phyloP scores from a whole-genome alignment of 2,888 invertebrate species.

The Clostera curtula region DNA sequence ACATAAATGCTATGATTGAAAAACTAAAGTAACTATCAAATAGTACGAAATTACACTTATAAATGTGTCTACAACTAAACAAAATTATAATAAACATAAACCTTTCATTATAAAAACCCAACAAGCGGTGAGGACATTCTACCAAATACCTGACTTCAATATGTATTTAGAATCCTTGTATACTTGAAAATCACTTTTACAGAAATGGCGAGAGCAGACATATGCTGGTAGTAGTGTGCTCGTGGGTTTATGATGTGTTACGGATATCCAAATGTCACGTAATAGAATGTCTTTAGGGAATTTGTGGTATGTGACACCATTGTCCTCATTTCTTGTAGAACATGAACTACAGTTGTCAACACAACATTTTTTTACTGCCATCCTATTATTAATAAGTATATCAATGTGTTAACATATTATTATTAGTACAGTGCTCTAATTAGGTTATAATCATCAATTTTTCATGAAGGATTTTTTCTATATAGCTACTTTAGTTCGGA shows the following conservation, averaged over 20 bases:
- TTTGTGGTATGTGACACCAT: conserved; percentile 84
- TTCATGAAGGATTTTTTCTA: no score
- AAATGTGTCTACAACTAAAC: conserved; percentile 1
- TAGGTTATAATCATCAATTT: no score
- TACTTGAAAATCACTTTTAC: conserved; percentile 81
- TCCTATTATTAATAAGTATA: conserved; percentile 46
- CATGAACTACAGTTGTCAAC: conserved; percentile 77
- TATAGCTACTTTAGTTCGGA: no score
- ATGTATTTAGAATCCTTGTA: conserved; percentile 82
- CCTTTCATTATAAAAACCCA: conserved; percentile 12
- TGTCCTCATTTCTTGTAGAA: conserved; percentile 75
- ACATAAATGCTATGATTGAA: conserved; percentile 5
- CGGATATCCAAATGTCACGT: conserved; percentile 78
- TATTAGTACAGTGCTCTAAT: no score
- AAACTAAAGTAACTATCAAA: background rate
- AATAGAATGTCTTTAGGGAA: conserved; percentile 79
- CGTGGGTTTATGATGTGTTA: conserved; percentile 73
- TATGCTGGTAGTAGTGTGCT: conserved; percentile 74
- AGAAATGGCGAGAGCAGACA: conserved; percentile 85
- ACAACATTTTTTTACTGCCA: conserved; percentile 78
- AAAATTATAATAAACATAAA: conserved; percentile 13
- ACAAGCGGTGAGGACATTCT: conserved; percentile 22
- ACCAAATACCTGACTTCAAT: conserved; percentile 72
- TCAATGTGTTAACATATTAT: conserved; percentile 8
- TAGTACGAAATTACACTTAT: background rate